Percentiles rank a stretch among this genome's conserved stretches.
Evolutionary conservation across 2,113 vertebrate species (phyloP).

Genomic region (Geococcyx californianus): DNA sequence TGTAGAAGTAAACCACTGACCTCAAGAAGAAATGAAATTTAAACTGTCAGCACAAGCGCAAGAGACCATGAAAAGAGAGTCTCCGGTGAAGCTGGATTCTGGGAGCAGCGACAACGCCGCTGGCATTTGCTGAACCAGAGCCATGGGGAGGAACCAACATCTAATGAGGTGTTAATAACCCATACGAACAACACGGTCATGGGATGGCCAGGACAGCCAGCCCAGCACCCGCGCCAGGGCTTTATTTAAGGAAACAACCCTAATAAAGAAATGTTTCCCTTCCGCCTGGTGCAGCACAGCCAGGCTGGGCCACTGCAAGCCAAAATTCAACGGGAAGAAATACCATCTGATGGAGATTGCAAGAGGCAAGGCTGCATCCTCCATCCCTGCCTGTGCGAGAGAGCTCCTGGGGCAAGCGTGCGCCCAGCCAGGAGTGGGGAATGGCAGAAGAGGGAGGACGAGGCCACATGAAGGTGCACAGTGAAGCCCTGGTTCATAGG

Average conservation of each 20-base stretch:
- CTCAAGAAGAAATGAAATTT: constrained; percentile 42
- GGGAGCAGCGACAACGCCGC: not conserved
- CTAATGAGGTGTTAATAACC: constrained; percentile 54
- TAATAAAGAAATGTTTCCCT: constrained; percentile 56
- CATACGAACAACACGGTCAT: not conserved
- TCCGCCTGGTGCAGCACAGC: fast-evolving
- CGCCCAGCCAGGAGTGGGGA: not conserved
- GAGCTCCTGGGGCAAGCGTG: fast-evolving
- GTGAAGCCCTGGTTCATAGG: not conserved
- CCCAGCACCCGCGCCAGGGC: not conserved
- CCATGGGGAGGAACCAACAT: not conserved
- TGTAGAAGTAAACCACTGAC: not conserved
- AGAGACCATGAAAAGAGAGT: not conserved
- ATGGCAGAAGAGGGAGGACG: not conserved
- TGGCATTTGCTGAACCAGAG: constrained; percentile 34
- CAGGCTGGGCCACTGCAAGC: not conserved
- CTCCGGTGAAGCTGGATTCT: not conserved
- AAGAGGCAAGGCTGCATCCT: not conserved
- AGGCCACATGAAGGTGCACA: too few species aligned
- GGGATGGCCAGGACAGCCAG: constrained; percentile 13
- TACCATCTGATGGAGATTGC: fast-evolving
- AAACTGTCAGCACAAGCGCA: constrained; percentile 25
- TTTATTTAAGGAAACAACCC: constrained; percentile 67
- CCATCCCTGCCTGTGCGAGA: not conserved
- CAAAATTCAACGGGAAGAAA: not conserved